These are phyloP conservation scores for Poecile montanus DNA, from an alignment of 2,797 vertebrate genomes.

Conservation along the genomic window DNA sequence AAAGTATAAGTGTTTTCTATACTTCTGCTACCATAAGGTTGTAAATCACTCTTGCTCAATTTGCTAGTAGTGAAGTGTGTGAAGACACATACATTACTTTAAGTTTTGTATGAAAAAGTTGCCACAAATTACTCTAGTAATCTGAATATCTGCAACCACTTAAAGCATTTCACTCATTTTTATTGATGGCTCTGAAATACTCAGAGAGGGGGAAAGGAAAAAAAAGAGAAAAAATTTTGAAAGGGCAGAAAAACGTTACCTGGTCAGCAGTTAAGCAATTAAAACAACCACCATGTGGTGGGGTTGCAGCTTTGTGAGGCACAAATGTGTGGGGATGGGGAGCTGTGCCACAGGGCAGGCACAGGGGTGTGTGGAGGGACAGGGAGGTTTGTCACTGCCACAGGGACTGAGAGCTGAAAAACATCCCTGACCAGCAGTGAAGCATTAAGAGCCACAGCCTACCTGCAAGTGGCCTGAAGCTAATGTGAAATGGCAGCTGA, in stretches of 20 bases:
- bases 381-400: background rate
- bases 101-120: background rate
- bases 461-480: constrained; percentile 78
- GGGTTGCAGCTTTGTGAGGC: background rate
- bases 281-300: background rate
- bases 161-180: background rate
- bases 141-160: background rate
- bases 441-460: constrained; percentile 65
- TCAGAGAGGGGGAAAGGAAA: rapidly evolving
- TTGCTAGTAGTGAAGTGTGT: background rate
- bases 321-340: rapidly evolving
- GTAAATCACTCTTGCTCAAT: background rate
- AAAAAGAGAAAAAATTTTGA: rapidly evolving
- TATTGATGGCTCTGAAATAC: background rate
- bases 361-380: rapidly evolving
- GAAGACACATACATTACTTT: background rate
- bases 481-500: constrained; percentile 88
- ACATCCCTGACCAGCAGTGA: constrained; percentile 59
- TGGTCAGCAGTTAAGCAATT: background rate
- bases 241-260: background rate
- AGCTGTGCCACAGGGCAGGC: background rate
- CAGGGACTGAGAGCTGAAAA: constrained; percentile 37
- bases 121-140: background rate
- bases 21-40: background rate
- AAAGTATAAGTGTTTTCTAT: background rate